Conservation (phyloP, 2,797 vertebrate species). For the Sebastes kiyomatsui region DNA sequence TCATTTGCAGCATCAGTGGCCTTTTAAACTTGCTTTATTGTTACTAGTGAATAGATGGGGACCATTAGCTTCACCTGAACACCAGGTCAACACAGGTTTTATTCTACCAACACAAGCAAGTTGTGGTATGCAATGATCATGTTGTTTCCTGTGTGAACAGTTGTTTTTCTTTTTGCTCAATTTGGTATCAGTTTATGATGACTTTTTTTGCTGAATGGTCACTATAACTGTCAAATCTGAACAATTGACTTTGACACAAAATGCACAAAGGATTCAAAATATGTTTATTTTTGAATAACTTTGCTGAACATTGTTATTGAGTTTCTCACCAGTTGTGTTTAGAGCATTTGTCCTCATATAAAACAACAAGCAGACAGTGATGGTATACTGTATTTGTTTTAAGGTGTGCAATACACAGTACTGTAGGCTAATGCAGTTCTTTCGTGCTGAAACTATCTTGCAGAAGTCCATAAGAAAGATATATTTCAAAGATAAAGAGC, state of each 20-base stretch:
- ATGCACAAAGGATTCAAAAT: background rate
- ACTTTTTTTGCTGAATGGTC: background rate
- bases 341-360: background rate
- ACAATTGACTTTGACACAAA: background rate
- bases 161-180: background rate
- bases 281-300: background rate
- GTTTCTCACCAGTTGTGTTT: background rate
- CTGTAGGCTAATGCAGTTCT: background rate
- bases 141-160: background rate
- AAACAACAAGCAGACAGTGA: background rate
- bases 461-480: background rate
- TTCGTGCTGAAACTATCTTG: background rate
- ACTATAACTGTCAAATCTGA: background rate
- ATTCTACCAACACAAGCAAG: background rate
- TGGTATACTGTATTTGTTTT: background rate
- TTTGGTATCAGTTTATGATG: background rate
- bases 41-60: background rate
- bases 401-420: background rate
- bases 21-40: slow-evolving; percentile 21
- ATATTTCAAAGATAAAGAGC: background rate
- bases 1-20: background rate
- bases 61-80: background rate
- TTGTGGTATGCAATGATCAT: background rate
- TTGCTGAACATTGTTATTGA: background rate
- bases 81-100: background rate